Conservation (phyloP, 2,888 invertebrate genomes). For the Megamerina dolium region DNA sequence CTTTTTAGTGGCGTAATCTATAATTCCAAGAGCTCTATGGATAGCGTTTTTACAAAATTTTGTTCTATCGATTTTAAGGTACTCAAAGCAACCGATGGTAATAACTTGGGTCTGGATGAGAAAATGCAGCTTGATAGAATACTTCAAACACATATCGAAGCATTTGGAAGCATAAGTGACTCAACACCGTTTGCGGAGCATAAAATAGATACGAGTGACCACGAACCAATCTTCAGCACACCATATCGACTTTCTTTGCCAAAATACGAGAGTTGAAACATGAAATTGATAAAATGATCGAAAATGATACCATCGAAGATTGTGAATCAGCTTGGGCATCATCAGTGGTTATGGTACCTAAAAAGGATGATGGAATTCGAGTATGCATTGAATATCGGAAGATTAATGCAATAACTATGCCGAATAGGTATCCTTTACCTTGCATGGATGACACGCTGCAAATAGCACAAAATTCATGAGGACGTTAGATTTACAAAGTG, state of each 20-base stretch:
- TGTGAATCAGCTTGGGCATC: constrained; percentile 41
- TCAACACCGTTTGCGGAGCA: constrained; percentile 6
- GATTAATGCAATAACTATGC: constrained; percentile 29
- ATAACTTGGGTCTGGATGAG: constrained; percentile 1
- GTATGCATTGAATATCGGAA: constrained; percentile 35
- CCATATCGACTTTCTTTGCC: constrained; percentile 1
- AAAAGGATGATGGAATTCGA: constrained; percentile 18
- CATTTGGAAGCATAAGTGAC: constrained; percentile 10
- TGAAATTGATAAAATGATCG: constrained; percentile 25
- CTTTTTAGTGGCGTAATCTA: constrained; percentile 5
- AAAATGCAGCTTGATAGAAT: constrained; percentile 6
- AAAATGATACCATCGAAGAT: constrained; percentile 37
- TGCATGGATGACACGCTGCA: constrained; percentile 46
- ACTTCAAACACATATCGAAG: neutral
- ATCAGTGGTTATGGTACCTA: constrained; percentile 39
- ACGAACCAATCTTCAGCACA: neutral
- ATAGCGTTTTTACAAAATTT: constrained; percentile 4
- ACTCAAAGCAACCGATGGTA: too few species aligned
- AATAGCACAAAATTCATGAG: constrained; percentile 30
- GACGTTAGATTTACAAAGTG: constrained; percentile 38
- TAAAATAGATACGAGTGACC: constrained; percentile 3
- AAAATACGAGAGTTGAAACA: constrained; percentile 1
- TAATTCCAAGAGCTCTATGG: neutral
- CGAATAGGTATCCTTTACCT: constrained; percentile 41
- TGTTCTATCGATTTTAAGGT: neutral